These are phyloP conservation scores for Protonemura montana DNA, from an alignment of 2,888 invertebrate genomes.

Conservation along the genomic window DNA sequence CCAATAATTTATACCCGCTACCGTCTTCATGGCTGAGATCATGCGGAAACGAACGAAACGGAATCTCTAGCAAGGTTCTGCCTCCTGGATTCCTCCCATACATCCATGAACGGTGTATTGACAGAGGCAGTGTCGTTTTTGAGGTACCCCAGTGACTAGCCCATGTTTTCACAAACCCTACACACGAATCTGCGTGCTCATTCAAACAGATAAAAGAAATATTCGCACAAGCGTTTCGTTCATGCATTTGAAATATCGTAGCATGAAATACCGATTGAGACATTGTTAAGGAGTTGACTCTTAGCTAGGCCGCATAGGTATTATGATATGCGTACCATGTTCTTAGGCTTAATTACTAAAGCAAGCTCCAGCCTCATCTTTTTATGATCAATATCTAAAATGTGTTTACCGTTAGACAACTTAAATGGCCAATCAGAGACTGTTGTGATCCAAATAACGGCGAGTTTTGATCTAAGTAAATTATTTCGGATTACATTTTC, in stretches of 20 bases:
- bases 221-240: neutral
- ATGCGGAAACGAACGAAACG: neutral
- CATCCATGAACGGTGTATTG: neutral
- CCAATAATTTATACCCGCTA: neutral
- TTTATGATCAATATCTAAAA: neutral
- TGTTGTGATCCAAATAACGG: neutral
- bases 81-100: neutral
- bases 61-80: neutral
- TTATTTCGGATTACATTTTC: neutral
- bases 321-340: neutral
- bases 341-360: too few species aligned
- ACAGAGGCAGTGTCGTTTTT: neutral
- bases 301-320: neutral
- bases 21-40: neutral
- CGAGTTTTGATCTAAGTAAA: neutral
- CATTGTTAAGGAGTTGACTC: neutral
- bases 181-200: neutral
- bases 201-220: neutral
- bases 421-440: neutral
- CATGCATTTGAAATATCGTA: neutral
- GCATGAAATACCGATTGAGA: neutral
- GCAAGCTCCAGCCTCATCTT: neutral
- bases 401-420: neutral
- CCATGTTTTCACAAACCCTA: neutral
- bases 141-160: neutral